phyloP scores from a whole-genome alignment of 2,797 vertebrate genomes.

The Xenops minutus region DNA sequence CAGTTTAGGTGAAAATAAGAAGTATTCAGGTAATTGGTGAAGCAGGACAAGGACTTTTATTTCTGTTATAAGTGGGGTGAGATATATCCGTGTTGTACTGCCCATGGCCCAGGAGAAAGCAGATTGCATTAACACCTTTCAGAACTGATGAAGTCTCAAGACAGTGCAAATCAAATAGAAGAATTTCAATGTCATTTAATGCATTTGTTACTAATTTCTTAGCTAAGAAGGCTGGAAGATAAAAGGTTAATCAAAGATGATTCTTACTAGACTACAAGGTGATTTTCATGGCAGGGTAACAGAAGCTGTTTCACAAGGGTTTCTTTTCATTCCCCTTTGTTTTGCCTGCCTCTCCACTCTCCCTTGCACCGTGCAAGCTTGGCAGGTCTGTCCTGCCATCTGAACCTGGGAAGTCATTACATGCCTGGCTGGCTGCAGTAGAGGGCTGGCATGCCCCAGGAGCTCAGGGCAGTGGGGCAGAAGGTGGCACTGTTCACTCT shows the following conservation, averaged over 20 bases:
- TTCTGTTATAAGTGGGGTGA: neutral
- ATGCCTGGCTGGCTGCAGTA: neutral
- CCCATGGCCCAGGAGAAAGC: neutral
- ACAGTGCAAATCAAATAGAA: neutral
- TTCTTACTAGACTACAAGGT: neutral
- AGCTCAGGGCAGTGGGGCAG: neutral
- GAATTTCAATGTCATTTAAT: neutral
- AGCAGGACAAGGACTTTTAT: neutral
- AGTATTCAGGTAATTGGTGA: neutral
- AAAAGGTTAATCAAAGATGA: neutral
- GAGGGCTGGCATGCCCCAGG: neutral
- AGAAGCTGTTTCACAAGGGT: accelerated
- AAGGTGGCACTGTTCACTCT: slow-evolving; percentile 15
- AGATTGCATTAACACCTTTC: neutral
- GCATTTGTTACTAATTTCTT: neutral
- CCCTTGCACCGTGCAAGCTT: neutral
- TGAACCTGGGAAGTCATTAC: neutral
- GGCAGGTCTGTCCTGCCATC: neutral
- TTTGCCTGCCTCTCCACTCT: neutral
- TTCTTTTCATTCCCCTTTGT: neutral
- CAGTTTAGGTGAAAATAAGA: neutral
- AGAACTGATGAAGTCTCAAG: neutral
- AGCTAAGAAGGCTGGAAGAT: neutral
- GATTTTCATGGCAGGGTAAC: neutral
- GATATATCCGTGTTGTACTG: neutral